These are phyloP conservation scores for Dufourea novaeangliae DNA, from an alignment of 1,140 invertebrate genomes.

Conservation along the genomic window DNA sequence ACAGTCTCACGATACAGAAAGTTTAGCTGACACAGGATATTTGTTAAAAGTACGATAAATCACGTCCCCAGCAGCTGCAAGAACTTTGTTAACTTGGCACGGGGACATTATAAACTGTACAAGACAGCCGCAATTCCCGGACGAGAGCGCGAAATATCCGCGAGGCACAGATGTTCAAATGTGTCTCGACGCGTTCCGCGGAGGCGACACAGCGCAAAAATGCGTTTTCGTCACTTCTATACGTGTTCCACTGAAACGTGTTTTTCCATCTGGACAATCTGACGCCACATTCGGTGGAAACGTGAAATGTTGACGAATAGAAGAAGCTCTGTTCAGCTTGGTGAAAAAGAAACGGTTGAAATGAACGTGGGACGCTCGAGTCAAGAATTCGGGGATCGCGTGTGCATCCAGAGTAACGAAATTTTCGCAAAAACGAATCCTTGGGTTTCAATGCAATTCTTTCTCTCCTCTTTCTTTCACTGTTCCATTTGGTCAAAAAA, in stretches of 20 bases:
- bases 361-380: neutral
- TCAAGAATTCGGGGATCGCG: neutral
- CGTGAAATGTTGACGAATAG: neutral
- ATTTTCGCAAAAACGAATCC: neutral
- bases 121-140: constrained; percentile 12
- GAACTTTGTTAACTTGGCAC: constrained; percentile 7
- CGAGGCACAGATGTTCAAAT: constrained; percentile 17
- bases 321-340: neutral
- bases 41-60: constrained; percentile 41
- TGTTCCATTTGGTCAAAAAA: neutral
- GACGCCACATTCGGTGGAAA: neutral
- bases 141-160: too few relatives aligned
- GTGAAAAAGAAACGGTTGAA: neutral
- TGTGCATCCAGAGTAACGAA: neutral
- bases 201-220: neutral
- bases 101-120: constrained; percentile 23
- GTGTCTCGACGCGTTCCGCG: neutral
- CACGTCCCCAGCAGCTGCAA: constrained; percentile 6
- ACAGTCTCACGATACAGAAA: neutral
- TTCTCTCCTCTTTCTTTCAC: neutral
- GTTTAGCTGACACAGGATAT: constrained; percentile 4
- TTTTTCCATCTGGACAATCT: neutral
- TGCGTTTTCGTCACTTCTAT: neutral
- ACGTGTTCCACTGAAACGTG: neutral
- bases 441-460: neutral